Evolutionary conservation across 2,797 vertebrate species (phyloP).

Genomic region (Lepus oiostolus): DNA sequence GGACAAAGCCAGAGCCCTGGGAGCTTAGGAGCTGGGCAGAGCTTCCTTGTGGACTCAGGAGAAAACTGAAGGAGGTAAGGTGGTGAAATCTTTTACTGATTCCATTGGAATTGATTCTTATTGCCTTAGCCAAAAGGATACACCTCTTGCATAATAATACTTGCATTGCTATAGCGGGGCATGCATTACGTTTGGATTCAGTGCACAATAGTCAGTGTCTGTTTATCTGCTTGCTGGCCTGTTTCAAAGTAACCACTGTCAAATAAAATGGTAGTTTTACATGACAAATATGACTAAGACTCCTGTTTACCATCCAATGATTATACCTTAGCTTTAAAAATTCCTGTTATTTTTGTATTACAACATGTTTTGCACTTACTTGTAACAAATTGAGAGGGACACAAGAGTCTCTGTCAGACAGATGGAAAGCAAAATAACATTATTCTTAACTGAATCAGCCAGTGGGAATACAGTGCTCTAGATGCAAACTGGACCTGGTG

Average conservation of each 20-base stretch:
- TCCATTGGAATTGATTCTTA: slow-evolving; percentile 59
- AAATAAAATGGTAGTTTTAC: slow-evolving; percentile 15
- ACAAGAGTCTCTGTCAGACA: slow-evolving; percentile 24
- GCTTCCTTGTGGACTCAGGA: not conserved
- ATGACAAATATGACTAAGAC: not conserved
- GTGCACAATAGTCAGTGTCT: not conserved
- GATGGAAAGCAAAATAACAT: slow-evolving; percentile 53
- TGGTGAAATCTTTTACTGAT: slow-evolving; percentile 55
- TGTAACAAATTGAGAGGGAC: slow-evolving; percentile 35
- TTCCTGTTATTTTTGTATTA: not conserved
- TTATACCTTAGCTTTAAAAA: not conserved
- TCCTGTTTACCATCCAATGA: not conserved
- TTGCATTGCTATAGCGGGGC: not conserved
- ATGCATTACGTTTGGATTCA: not conserved
- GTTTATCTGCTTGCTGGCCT: not conserved
- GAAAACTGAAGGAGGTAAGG: not conserved
- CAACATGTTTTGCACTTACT: not conserved
- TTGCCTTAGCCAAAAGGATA: not conserved
- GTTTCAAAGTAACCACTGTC: not conserved
- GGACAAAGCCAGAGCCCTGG: not conserved
- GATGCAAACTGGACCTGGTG: slow-evolving; percentile 1
- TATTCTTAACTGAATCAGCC: not conserved
- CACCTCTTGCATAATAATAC: slow-evolving; percentile 33
- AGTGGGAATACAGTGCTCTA: slow-evolving; percentile 1
- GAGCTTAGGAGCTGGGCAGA: slow-evolving; percentile 20